phyloP scores from a whole-genome alignment of 2,888 invertebrate genomes.

The Crocallis elinguaria region DNA sequence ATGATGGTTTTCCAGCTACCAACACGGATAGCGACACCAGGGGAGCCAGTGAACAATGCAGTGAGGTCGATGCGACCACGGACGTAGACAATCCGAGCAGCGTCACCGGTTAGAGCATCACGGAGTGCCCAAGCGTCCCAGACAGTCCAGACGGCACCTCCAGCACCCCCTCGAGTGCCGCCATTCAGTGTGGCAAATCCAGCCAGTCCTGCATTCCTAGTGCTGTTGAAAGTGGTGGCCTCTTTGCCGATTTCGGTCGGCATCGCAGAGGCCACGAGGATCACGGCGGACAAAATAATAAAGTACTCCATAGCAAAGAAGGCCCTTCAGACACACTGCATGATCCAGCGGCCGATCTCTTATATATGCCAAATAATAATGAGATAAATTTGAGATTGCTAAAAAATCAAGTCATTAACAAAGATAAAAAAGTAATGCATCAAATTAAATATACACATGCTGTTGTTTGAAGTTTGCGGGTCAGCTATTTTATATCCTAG shows the following conservation, averaged over 20 bases:
- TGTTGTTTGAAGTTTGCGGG: too few relatives aligned
- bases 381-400: too few relatives aligned
- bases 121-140: constrained; percentile 27
- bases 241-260: background rate
- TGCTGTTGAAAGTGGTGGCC: background rate
- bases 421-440: too few relatives aligned
- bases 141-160: constrained; percentile 31
- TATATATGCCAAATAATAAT: too few relatives aligned
- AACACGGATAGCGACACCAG: constrained; percentile 27
- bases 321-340: too few relatives aligned
- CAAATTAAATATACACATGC: too few relatives aligned
- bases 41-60: constrained; percentile 25
- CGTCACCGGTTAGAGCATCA: constrained; percentile 16
- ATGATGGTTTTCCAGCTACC: constrained; percentile 29
- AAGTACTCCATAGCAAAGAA: constrained; percentile 18
- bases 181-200: constrained; percentile 22
- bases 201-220: background rate
- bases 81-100: constrained; percentile 14
- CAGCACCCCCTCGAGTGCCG: constrained; percentile 27
- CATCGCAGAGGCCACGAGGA: constrained; percentile 7
- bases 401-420: too few relatives aligned
- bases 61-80: constrained; percentile 30
- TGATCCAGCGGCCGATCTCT: too few relatives aligned
- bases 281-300: constrained; percentile 4
- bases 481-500: too few relatives aligned